Evolutionary conservation across 1,140 invertebrate species (phyloP).

Genomic region (Drosophila guanche): DNA sequence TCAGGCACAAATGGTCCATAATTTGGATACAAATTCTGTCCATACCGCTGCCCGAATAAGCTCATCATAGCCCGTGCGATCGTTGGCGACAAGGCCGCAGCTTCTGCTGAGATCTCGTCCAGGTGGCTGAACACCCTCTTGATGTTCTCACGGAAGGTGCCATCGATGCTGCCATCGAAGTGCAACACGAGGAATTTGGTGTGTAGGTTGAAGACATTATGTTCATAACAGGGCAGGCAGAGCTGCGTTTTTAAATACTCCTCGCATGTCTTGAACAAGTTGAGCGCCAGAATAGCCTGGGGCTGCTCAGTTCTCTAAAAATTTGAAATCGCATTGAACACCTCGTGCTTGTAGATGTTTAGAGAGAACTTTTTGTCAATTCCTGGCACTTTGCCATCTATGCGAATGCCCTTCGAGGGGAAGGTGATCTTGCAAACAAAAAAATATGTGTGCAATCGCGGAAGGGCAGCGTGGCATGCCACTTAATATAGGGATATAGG

Average conservation of each 20-base stretch:
- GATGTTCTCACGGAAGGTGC: no score
- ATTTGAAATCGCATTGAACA: conserved; percentile 32
- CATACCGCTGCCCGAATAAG: no score
- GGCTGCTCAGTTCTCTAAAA: conserved; percentile 22
- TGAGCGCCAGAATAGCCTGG: conserved; percentile 16
- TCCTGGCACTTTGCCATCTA: conserved; percentile 2
- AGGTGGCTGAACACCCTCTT: no score
- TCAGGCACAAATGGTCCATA: no score
- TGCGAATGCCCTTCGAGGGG: conserved; percentile 25
- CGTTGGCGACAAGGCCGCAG: no score
- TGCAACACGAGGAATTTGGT: conserved; percentile 75
- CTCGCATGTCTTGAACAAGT: conserved; percentile 29
- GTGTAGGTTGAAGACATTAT: conserved; percentile 85
- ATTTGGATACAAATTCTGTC: no score
- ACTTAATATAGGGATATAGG: no score
- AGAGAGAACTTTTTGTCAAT: conserved; percentile 28
- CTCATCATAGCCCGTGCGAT: no score
- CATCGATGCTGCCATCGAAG: conserved; percentile 84
- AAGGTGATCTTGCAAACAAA: conserved; percentile 9
- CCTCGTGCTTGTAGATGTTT: conserved; percentile 34
- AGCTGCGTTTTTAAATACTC: conserved; percentile 82
- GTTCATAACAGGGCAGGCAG: conserved; percentile 85
- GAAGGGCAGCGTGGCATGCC: not conserved
- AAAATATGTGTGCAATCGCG: not conserved
- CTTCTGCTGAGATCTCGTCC: no score